Conservation (phyloP, 2,797 vertebrate species). For the Xiphophorus birchmanni region DNA sequence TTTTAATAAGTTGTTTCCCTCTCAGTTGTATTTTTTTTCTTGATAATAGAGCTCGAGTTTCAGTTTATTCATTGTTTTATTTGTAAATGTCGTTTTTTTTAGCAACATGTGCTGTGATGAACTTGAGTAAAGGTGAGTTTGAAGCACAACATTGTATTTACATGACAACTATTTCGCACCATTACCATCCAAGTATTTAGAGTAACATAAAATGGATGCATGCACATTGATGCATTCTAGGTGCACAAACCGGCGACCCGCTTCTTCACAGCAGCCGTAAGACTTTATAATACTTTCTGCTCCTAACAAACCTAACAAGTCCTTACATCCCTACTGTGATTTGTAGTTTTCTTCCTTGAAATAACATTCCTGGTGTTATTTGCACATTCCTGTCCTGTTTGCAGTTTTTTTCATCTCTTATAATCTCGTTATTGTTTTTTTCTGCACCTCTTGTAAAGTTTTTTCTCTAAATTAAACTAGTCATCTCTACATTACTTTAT, state of each 20-base stretch:
- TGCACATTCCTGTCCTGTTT: neutral
- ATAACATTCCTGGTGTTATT: neutral
- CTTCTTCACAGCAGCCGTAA: neutral
- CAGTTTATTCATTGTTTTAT: neutral
- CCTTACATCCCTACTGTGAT: neutral
- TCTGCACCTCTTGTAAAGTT: neutral
- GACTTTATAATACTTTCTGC: neutral
- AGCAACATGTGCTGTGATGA: neutral
- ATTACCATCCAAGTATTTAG: neutral
- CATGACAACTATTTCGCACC: neutral
- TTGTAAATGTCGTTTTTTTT: constrained; percentile 4
- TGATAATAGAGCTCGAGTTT: neutral
- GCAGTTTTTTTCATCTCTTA: neutral
- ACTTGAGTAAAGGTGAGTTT: neutral
- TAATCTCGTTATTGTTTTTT: neutral
- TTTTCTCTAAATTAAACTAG: neutral
- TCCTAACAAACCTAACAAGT: neutral
- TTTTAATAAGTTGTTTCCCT: neutral
- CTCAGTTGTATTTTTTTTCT: neutral
- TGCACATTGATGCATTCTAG: neutral
- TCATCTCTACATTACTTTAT: neutral
- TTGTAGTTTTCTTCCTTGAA: neutral
- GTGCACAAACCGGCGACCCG: neutral
- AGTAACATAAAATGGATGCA: neutral
- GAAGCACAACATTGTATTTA: neutral